Conservation (phyloP, 2,113 vertebrate genomes). For the Tachycineta bicolor region DNA sequence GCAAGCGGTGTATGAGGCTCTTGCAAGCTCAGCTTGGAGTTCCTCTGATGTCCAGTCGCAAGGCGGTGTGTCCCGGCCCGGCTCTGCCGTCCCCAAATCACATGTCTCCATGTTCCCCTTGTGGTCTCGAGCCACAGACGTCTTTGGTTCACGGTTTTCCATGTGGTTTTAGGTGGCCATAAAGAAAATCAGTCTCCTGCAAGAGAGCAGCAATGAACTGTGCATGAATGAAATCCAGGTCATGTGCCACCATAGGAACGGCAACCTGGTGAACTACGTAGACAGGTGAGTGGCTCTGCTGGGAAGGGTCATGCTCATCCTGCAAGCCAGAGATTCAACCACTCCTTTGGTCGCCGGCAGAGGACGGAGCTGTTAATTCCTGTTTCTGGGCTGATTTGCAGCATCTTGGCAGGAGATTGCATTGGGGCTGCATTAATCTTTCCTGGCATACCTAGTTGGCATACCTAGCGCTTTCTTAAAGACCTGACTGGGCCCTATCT, state of each 20-base stretch:
- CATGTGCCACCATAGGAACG: neutral
- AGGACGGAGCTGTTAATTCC: neutral
- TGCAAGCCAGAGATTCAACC: too few relatives aligned
- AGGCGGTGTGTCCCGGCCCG: neutral
- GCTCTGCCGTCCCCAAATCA: neutral
- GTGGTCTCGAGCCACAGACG: neutral
- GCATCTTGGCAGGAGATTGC: neutral
- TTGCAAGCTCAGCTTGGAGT: neutral
- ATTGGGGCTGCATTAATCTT: neutral
- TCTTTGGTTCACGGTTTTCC: neutral
- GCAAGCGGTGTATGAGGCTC: neutral
- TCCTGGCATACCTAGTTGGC: neutral
- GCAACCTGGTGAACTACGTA: neutral
- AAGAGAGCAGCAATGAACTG: neutral
- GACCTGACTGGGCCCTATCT: neutral
- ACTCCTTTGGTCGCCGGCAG: neutral
- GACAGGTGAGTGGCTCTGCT: neutral
- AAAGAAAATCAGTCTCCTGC: neutral
- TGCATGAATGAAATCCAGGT: neutral
- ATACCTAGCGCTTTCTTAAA: too few relatives aligned
- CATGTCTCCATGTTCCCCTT: neutral
- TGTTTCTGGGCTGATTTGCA: neutral
- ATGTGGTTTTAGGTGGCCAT: neutral
- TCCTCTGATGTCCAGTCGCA: neutral
- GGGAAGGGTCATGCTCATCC: neutral